A percentile compares a stretch with the other conserved stretches of the same genome.
phyloP scores from a whole-genome alignment of 2,888 invertebrate genomes.

The Torymus texanus region DNA sequence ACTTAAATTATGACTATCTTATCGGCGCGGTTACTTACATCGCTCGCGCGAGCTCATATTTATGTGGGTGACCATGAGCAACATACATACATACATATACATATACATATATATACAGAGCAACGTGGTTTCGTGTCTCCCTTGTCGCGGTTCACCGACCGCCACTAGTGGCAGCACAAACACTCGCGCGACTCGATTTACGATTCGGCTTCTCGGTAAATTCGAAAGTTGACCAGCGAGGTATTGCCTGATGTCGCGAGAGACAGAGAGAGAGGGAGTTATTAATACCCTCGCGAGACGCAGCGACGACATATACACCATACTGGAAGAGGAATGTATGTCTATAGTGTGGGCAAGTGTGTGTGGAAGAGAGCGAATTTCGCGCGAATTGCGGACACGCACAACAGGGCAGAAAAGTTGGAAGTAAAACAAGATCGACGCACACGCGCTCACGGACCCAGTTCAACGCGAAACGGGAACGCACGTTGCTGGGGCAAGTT shows the following conservation, averaged over 20 bases:
- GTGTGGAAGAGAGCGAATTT: not conserved
- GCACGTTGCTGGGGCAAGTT: not conserved
- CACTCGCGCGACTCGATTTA: slow-evolving; percentile 57
- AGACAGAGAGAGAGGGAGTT: slow-evolving; percentile 22
- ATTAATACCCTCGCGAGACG: slow-evolving; percentile 21
- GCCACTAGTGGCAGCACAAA: slow-evolving; percentile 14
- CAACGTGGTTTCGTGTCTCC: slow-evolving; percentile 59
- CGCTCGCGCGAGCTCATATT: slow-evolving; percentile 61
- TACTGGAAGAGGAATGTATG: too few relatives aligned
- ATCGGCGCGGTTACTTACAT: slow-evolving; percentile 68
- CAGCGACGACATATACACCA: too few relatives aligned
- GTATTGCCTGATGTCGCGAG: slow-evolving; percentile 26
- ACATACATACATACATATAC: not conserved
- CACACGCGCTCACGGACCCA: not conserved
- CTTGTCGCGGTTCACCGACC: slow-evolving; percentile 59
- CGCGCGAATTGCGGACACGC: slow-evolving; percentile 17
- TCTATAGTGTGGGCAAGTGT: too few relatives aligned
- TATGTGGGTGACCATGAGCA: slow-evolving; percentile 68
- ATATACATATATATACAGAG: too few relatives aligned
- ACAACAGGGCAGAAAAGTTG: not conserved
- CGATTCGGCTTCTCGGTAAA: slow-evolving; percentile 60
- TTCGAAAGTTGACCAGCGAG: slow-evolving; percentile 64
- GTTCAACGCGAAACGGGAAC: not conserved
- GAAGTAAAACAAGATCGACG: not conserved
- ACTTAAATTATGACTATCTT: slow-evolving; percentile 71